phyloP scores from a whole-genome alignment of 2,113 vertebrate species.

The Genyomyrus donnyi region DNA sequence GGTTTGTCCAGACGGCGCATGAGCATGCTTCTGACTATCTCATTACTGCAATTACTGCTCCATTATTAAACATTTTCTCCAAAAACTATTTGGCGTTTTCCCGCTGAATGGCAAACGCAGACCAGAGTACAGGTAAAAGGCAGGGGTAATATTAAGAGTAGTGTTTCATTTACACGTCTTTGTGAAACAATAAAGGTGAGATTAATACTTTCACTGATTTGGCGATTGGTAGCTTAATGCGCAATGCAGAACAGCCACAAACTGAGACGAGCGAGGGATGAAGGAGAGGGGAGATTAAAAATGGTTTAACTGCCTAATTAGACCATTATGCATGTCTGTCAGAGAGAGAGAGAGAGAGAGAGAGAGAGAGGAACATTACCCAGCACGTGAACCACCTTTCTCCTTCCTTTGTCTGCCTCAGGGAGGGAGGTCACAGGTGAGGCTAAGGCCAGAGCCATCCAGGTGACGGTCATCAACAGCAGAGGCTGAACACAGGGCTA shows the following conservation, averaged over 20 bases:
- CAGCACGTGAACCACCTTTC: slow-evolving; percentile 83
- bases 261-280: neutral
- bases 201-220: neutral
- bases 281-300: neutral
- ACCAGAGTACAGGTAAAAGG: neutral
- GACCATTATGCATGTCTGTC: neutral
- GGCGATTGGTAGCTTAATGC: neutral
- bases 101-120: neutral
- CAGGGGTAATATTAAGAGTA: neutral
- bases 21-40: neutral
- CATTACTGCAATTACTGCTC: neutral
- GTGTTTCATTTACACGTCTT: neutral
- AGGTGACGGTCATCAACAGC: slow-evolving; percentile 27
- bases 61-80: neutral
- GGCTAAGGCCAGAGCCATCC: slow-evolving; percentile 41
- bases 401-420: slow-evolving; percentile 58
- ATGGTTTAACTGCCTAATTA: neutral
- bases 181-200: neutral
- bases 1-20: neutral
- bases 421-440: slow-evolving; percentile 30
- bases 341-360: neutral
- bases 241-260: neutral
- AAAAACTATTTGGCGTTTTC: neutral
- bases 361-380: slow-evolving; percentile 56
- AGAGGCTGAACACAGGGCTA: slow-evolving; percentile 34